phyloP scores from a whole-genome alignment of 1,140 invertebrate species.

The Wasmannia auropunctata region DNA sequence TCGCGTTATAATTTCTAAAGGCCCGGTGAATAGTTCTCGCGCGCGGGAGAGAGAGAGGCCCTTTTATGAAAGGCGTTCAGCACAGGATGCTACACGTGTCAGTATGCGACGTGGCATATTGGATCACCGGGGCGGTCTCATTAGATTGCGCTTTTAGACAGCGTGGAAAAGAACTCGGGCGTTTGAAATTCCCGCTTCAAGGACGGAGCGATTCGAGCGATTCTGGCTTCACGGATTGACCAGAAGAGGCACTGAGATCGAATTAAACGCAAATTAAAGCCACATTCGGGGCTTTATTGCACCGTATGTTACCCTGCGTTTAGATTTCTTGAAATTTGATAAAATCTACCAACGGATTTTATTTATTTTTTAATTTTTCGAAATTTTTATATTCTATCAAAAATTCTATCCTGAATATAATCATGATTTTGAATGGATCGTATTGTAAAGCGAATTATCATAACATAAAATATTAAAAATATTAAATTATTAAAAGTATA shows the following conservation, averaged over 20 bases:
- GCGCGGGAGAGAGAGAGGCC: not conserved
- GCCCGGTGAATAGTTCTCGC: constrained; percentile 7
- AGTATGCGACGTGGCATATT: constrained; percentile 30
- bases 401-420: too few species aligned
- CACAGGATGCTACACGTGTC: constrained; percentile 16
- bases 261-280: not conserved
- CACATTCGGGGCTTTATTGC: not conserved
- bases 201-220: not conserved
- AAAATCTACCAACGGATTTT: not conserved
- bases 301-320: too few species aligned
- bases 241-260: not conserved
- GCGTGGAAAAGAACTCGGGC: not conserved
- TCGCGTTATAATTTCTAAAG: constrained; percentile 45
- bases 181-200: constrained; percentile 30
- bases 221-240: not conserved
- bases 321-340: not conserved
- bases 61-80: constrained; percentile 36
- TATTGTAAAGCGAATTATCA: not conserved
- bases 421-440: too few species aligned
- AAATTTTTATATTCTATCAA: too few species aligned
- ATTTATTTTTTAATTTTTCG: not conserved
- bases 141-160: constrained; percentile 7
- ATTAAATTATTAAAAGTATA: not conserved
- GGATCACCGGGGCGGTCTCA: not conserved
- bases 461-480: not conserved